Evolutionary conservation across 2,113 vertebrate species (phyloP).

Genomic region (Perccottus glenii): DNA sequence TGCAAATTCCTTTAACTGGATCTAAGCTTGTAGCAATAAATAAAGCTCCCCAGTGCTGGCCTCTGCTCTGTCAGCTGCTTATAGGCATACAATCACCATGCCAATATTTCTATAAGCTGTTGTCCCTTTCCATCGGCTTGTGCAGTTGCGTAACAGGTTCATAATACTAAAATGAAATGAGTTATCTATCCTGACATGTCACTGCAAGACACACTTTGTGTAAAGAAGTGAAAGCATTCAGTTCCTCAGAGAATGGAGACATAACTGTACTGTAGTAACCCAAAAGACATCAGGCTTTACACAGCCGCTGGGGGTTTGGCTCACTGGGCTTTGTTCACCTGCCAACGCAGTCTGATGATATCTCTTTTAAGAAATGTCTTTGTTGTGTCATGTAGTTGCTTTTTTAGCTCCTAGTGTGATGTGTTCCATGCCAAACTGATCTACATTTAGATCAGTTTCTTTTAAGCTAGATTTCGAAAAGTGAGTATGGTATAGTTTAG

Average conservation of each 20-base stretch:
- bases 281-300: constrained; percentile 9
- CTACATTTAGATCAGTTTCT: constrained; percentile 9
- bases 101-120: not conserved
- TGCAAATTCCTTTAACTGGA: constrained; percentile 25
- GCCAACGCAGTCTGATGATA: constrained; percentile 21
- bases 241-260: not conserved
- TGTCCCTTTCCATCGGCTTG: constrained; percentile 3
- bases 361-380: not conserved
- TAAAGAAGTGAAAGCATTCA: constrained; percentile 43
- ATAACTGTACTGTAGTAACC: constrained; percentile 16
- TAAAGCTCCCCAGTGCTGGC: constrained; percentile 4
- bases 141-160: constrained; percentile 14
- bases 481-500: not conserved
- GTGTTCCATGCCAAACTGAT: not conserved
- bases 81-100: constrained; percentile 15
- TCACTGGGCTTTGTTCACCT: constrained; percentile 33
- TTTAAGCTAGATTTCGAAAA: constrained; percentile 2
- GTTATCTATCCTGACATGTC: constrained; percentile 61
- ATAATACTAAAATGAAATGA: constrained; percentile 22
- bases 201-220: constrained; percentile 49
- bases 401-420: not conserved
- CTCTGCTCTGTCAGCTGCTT: constrained; percentile 20
- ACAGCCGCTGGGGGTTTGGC: not conserved
- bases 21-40: constrained; percentile 20
- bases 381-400: not conserved